Percentiles rank a stretch among this genome's conserved stretches.
Evolutionary conservation across 2,888 invertebrate species (phyloP).

Genomic region (Papilio demoleus): DNA sequence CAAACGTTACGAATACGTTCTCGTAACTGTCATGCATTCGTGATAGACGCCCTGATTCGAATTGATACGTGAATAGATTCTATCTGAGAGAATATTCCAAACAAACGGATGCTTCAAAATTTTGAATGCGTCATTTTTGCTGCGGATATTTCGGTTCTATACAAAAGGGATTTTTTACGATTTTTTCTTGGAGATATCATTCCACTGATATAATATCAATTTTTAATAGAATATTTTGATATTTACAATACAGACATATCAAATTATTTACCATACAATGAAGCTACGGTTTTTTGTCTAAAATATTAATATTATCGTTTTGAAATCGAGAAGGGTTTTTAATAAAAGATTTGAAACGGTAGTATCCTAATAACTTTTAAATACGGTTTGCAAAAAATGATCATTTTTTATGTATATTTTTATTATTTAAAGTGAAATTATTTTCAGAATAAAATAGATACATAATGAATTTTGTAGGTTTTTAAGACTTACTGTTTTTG

Average conservation of each 20-base stretch:
- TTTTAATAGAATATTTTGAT: conserved; percentile 38
- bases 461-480: too few relatives aligned
- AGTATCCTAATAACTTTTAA: not conserved
- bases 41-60: too few relatives aligned
- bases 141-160: conserved; percentile 50
- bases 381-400: conserved; percentile 7
- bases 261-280: conserved; percentile 42
- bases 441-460: too few relatives aligned
- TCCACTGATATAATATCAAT: conserved; percentile 34
- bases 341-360: not conserved
- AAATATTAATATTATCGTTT: conserved; percentile 16
- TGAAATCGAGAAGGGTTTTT: conserved; percentile 13
- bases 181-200: conserved; percentile 30
- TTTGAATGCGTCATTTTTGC: conserved; percentile 61
- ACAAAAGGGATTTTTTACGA: conserved; percentile 45
- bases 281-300: conserved; percentile 30
- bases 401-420: not conserved
- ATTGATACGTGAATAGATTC: conserved; percentile 74
- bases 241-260: conserved; percentile 36
- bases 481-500: too few relatives aligned
- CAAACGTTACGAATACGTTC: too few relatives aligned
- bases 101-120: conserved; percentile 60
- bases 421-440: not conserved
- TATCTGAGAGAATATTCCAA: too few relatives aligned
- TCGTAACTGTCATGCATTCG: too few relatives aligned